Conservation (phyloP, 2,113 vertebrate species). For the Laticauda laticaudata region DNA sequence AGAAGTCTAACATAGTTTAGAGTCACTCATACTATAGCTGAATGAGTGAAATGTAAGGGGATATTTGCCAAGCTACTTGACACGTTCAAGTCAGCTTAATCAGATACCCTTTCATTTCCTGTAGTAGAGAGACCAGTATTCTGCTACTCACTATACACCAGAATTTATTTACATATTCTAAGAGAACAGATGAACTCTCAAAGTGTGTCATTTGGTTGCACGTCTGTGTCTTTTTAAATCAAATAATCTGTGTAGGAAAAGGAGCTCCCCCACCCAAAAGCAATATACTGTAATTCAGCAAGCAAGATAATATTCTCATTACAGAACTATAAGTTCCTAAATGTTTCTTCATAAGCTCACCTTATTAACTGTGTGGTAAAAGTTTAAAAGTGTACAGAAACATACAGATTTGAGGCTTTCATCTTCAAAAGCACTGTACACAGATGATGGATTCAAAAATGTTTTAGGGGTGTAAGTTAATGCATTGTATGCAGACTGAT, state of each 20-base stretch:
- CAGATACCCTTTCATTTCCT: slow-evolving; percentile 76
- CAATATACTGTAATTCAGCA: background rate
- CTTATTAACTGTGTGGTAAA: slow-evolving; percentile 2
- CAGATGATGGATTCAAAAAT: background rate
- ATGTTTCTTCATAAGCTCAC: background rate
- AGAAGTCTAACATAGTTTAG: slow-evolving; percentile 64
- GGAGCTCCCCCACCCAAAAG: background rate
- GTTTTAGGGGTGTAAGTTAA: background rate
- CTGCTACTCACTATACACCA: slow-evolving; percentile 53
- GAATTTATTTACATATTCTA: slow-evolving; percentile 54
- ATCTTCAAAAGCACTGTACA: background rate
- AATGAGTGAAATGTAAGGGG: slow-evolving; percentile 69
- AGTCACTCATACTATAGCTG: slow-evolving; percentile 61
- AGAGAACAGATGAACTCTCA: slow-evolving; percentile 35
- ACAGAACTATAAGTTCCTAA: slow-evolving; percentile 1
- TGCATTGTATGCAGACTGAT: background rate
- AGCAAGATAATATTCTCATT: slow-evolving; percentile 22
- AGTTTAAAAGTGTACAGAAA: background rate
- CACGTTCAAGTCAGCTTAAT: slow-evolving; percentile 85
- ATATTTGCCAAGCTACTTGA: slow-evolving; percentile 68
- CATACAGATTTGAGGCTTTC: background rate
- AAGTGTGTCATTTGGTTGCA: background rate
- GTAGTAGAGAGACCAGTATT: slow-evolving; percentile 56
- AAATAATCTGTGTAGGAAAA: background rate
- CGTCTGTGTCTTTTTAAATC: slow-evolving; percentile 2